A percentile compares a stretch with the other conserved stretches of the same genome.
Conservation (phyloP, 2,113 vertebrate genomes). For the Cisticola juncidis region DNA sequence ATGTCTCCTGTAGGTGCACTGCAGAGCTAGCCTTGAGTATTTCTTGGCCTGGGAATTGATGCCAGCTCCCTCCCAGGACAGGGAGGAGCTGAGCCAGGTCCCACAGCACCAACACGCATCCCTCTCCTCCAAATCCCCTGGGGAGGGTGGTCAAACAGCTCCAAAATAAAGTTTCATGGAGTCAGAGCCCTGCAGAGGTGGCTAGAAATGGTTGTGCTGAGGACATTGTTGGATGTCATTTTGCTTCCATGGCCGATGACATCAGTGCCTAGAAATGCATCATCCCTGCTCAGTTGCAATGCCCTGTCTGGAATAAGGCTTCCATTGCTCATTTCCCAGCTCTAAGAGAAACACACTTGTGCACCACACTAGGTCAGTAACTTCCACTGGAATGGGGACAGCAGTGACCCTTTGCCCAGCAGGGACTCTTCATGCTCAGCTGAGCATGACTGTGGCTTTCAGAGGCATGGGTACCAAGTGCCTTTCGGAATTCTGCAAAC, state of each 20-base stretch:
- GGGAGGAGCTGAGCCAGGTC: neutral
- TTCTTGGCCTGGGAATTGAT: neutral
- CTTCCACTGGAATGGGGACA: neutral
- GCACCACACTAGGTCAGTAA: neutral
- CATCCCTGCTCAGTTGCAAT: neutral
- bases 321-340: neutral
- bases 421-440: neutral
- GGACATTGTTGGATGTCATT: neutral
- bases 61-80: neutral
- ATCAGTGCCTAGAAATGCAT: neutral
- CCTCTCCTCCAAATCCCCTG: neutral
- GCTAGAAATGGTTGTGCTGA: neutral
- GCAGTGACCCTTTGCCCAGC: neutral
- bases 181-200: fast-evolving
- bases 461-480: neutral
- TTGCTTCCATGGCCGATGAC: neutral
- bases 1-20: neutral
- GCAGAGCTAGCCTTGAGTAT: neutral
- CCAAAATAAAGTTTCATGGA: neutral
- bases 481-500: neutral
- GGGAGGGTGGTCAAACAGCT: fast-evolving
- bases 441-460: neutral
- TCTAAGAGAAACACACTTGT: neutral
- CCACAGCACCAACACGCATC: fast-evolving
- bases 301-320: neutral